These are phyloP conservation scores for Lepus oiostolus DNA, from an alignment of 2,797 vertebrate species.

Conservation along the genomic window DNA sequence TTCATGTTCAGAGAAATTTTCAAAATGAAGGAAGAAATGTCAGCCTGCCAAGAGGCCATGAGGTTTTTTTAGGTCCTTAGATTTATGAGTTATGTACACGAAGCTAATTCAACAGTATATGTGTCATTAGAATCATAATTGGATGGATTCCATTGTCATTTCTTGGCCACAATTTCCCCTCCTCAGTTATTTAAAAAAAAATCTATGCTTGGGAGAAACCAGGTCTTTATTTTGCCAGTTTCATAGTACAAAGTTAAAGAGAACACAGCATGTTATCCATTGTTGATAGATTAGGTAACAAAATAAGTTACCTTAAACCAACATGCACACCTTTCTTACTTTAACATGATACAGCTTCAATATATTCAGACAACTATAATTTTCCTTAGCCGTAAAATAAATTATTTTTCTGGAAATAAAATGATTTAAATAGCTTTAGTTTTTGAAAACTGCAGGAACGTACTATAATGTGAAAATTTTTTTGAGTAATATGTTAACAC, in stretches of 20 bases:
- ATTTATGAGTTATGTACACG: constrained; percentile 52
- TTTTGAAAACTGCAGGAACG: constrained; percentile 5
- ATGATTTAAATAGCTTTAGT: not conserved
- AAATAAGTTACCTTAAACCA: not conserved
- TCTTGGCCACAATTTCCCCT: constrained; percentile 14
- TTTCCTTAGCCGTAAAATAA: constrained; percentile 14
- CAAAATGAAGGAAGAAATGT: constrained; percentile 31
- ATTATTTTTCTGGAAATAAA: not conserved
- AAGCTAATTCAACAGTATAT: constrained; percentile 40
- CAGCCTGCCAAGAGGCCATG: not conserved
- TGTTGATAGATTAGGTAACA: not conserved
- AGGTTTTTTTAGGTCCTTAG: not conserved
- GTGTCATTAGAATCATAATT: constrained; percentile 19
- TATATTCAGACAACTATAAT: not conserved
- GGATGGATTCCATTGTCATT: constrained; percentile 26
- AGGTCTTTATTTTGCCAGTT: not conserved
- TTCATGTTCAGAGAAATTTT: constrained; percentile 12
- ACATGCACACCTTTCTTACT: not conserved
- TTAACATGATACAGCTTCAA: not conserved
- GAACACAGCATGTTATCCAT: not conserved
- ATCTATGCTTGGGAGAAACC: not conserved
- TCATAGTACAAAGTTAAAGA: not conserved
- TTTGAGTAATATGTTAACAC: not conserved
- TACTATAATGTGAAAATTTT: constrained; percentile 23
- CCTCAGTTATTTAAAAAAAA: not conserved